These are phyloP conservation scores for Drosophila navojoa DNA, from an alignment of 1,140 invertebrate genomes.

Conservation along the genomic window DNA sequence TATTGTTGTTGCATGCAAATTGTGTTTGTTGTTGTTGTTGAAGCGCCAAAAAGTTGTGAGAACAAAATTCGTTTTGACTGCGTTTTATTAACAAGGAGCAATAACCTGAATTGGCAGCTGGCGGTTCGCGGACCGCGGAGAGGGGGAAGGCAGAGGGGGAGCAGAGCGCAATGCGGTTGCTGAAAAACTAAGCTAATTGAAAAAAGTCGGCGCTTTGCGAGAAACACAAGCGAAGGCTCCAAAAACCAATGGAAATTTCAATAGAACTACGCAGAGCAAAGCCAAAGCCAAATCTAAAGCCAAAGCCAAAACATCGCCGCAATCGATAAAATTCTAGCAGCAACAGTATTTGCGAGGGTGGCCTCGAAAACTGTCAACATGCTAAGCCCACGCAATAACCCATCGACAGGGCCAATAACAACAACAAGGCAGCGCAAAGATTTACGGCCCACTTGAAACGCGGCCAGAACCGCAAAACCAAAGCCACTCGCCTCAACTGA, in stretches of 20 bases:
- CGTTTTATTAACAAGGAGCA: slow-evolving; percentile 3
- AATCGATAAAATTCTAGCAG: background rate
- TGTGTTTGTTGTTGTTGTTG: slow-evolving; percentile 4
- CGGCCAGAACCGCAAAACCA: slow-evolving; percentile 5
- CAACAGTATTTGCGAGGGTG: too few relatives aligned
- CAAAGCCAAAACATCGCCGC: too few relatives aligned
- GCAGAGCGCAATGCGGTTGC: background rate
- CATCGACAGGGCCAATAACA: slow-evolving; percentile 10
- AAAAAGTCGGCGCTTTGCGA: slow-evolving; percentile 4
- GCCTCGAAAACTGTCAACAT: slow-evolving; percentile 17
- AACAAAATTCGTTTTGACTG: slow-evolving; percentile 2
- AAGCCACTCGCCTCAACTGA: background rate
- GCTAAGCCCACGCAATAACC: background rate
- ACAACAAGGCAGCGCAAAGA: too few relatives aligned
- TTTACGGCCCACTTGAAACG: too few relatives aligned
- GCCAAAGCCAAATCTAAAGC: background rate
- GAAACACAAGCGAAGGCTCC: too few relatives aligned
- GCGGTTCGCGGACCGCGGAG: background rate
- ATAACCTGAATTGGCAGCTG: background rate
- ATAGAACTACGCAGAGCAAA: background rate
- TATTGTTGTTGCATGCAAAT: slow-evolving; percentile 69
- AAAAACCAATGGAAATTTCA: background rate
- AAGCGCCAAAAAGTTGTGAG: slow-evolving; percentile 33
- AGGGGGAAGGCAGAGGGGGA: too few relatives aligned
- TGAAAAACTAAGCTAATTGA: slow-evolving; percentile 68